These are phyloP conservation scores for Cyprinodon tularosa DNA, from an alignment of 2,113 vertebrate genomes.

Conservation along the genomic window DNA sequence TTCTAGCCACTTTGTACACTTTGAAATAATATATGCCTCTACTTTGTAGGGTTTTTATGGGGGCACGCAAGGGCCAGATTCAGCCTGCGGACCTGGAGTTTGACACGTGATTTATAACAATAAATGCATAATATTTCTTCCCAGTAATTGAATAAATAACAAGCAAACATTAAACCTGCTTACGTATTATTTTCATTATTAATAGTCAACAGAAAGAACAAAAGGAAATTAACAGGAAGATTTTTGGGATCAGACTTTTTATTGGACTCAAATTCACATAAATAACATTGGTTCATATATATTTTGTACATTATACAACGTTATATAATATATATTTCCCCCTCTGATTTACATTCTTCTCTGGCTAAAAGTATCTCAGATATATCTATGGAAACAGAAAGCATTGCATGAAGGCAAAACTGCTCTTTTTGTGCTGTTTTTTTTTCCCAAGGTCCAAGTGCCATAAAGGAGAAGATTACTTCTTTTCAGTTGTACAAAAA, in stretches of 20 bases:
- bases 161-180: neutral
- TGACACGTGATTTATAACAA: neutral
- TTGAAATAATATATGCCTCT: too few species aligned
- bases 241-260: slow-evolving; percentile 80
- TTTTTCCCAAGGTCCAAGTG: slow-evolving; percentile 61
- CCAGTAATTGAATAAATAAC: neutral
- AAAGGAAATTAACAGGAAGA: slow-evolving; percentile 35
- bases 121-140: neutral
- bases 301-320: slow-evolving; percentile 81
- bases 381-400: slow-evolving; percentile 73
- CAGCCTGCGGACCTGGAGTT: too few species aligned
- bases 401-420: slow-evolving; percentile 67
- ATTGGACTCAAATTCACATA: slow-evolving; percentile 84
- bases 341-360: slow-evolving; percentile 81
- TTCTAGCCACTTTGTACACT: too few species aligned
- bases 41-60: too few species aligned
- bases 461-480: slow-evolving; percentile 65
- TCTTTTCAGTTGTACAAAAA: slow-evolving; percentile 68
- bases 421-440: slow-evolving; percentile 69
- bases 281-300: slow-evolving; percentile 85
- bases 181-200: neutral
- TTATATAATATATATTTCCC: slow-evolving; percentile 85
- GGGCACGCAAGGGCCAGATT: too few species aligned
- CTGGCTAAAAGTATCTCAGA: slow-evolving; percentile 70
- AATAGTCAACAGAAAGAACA: neutral